A percentile compares a stretch with the other conserved stretches of the same genome.
Evolutionary conservation across 2,797 vertebrate species (phyloP).

Genomic region (Arctocebus calabarensis): DNA sequence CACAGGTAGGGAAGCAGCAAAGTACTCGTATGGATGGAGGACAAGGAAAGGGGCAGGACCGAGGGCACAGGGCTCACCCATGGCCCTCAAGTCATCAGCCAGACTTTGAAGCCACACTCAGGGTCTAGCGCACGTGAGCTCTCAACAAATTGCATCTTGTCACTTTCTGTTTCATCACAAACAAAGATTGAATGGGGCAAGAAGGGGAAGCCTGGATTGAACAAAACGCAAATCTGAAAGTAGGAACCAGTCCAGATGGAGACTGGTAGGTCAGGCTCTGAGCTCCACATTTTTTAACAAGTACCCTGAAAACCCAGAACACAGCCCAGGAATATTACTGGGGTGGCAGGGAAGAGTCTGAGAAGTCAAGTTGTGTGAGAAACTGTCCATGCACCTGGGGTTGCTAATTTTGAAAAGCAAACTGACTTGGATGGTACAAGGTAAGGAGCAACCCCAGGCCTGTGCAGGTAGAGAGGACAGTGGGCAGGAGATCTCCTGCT

Average conservation of each 20-base stretch:
- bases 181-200: neutral
- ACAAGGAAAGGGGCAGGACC: fast-evolving
- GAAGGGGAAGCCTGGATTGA: neutral
- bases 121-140: fast-evolving
- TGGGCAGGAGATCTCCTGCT: neutral
- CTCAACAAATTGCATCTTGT: neutral
- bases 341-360: fast-evolving
- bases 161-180: neutral
- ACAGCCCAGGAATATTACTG: neutral
- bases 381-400: neutral
- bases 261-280: neutral
- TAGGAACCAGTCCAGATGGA: neutral
- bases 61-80: neutral
- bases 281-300: neutral
- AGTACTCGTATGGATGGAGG: neutral
- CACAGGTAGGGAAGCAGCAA: too few relatives aligned
- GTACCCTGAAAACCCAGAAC: neutral
- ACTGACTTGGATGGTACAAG: neutral
- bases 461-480: neutral
- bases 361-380: neutral
- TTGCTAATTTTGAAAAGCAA: neutral
- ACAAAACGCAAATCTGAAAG: neutral
- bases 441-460: neutral
- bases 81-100: neutral
- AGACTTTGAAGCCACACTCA: neutral